Base-by-base conservation (phyloP, 2,888 invertebrate species). In the Malthinus seriepunctatus region DNA sequence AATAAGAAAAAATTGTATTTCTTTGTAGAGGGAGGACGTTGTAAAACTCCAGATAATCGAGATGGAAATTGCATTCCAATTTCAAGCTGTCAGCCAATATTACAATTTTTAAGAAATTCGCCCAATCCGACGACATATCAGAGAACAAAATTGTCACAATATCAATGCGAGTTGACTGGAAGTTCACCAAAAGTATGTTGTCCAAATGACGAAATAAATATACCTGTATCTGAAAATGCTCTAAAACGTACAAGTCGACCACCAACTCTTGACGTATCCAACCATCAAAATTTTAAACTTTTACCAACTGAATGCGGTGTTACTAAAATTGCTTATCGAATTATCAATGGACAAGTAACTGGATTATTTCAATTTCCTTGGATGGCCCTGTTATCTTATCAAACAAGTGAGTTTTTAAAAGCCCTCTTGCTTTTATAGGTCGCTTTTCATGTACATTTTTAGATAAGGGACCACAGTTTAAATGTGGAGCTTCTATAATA, bases 331-430 rank as follows among this genome's bases (percentile, higher is more conserved):
- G 6, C 2, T 4, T 10, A 15, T 9, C 39, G 39, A 6, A 42
- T 42, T 15, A 9, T 3, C 0, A 8, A 9, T 9, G 51, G 51
- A 3, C 12, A 32, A 4, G 10, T 12, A 12, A 51, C 44, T 0
- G 34, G 8, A 0, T 72, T 88, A 1, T 83, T 80, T 31, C 87
- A 90, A 67, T 88, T 84, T 78, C 91, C 90, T 0, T 91, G 90
- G 90, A 87, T 91, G 88, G 89, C 86, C 0, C 76, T 90, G 2
- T 74, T 91, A 14, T 83, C 84, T 1, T 91, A 89, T 62, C 63
- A 72, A 11, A 73, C 71, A 35, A 67, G 75, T 60, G 33, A 54
- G 2, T 59, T 46, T 31, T 32, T 10, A 23, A 11, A n/a, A 33
- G 14, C 6, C 10, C 32, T 15, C 1, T 14, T 8, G n/a, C 10